Base-by-base conservation (phyloP, 2,888 invertebrate species). In the Thumatha senex region DNA sequence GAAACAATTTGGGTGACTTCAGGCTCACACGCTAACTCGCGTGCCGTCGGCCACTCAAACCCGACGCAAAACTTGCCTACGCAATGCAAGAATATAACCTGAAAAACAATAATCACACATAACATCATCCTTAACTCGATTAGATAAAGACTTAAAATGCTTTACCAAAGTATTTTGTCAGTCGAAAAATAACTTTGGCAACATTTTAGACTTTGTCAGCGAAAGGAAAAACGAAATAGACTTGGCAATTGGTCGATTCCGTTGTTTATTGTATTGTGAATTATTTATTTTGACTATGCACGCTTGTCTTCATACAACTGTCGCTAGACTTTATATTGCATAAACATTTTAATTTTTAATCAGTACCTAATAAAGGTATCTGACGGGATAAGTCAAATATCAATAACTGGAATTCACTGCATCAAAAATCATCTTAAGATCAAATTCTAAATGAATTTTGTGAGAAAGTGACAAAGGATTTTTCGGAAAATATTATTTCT, bases 21-120 rank as follows among this genome's bases (percentile, higher is more conserved):
- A 50, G 55, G 59, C 38, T 58, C 52, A 53, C 88, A 90, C 89
- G 90, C 89, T 51, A 89, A 3, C 46, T 90, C 43, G 87, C 90
- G 87, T 90, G 90, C 83, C 83, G 84, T 41, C 82, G 84, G 84
- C 59, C 69, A 78, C 63, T 87, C 72, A 72, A 69, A 48, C 45
- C 60, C 62, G 62, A 73, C 72, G 71, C 68, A 72, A 67, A 76
- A 74, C 77, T 77, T 71, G 70, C 76, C 72, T 72, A 74, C 66
- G 68, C 74, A 74, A 78, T 71, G 71, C 73, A 75, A 77, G 72
- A 58, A 70, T 74, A 75, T 65, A 76, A 73, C 74, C 74, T 70
- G 74, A 54, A 48, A 82, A 74, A 73, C 72, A 70, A 69, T 74
- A 70, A 74, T 67, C 70, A 75, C 63, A 65, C 58, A 61, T 66